phyloP scores from a whole-genome alignment of 2,888 invertebrate species.

The Andrena camellia region DNA sequence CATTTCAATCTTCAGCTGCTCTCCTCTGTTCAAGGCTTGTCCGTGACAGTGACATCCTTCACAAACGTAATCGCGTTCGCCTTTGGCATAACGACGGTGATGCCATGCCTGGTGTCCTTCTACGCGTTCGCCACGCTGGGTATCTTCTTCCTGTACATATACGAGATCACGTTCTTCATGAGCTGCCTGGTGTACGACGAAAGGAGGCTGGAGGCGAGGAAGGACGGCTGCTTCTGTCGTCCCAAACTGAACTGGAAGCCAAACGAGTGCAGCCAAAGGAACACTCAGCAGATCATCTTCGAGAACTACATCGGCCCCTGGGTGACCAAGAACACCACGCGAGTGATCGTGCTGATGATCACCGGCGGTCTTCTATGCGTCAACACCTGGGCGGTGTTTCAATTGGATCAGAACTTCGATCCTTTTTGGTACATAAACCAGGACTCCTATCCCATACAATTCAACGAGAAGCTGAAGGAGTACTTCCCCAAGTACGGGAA shows the following conservation, averaged over 20 bases:
- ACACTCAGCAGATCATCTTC: constrained; percentile 83
- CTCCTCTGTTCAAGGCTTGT: constrained; percentile 77
- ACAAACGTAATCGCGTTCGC: constrained; percentile 86
- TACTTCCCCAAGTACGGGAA: constrained; percentile 83
- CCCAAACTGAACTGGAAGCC: constrained; percentile 81
- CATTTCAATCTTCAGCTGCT: background rate
- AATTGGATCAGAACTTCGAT: constrained; percentile 83
- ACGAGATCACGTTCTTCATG: constrained; percentile 85
- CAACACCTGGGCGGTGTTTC: constrained; percentile 81
- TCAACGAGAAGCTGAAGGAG: constrained; percentile 79
- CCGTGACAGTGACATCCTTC: constrained; percentile 86
- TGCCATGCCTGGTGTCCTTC: constrained; percentile 86
- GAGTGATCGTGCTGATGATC: constrained; percentile 81
- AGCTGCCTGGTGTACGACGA: constrained; percentile 86
- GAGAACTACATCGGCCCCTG: constrained; percentile 83
- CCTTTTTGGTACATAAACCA: constrained; percentile 83
- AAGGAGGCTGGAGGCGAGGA: constrained; percentile 79
- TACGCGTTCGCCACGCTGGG: constrained; percentile 86
- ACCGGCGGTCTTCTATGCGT: constrained; percentile 79
- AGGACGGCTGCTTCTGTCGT: constrained; percentile 81
- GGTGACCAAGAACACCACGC: constrained; percentile 82
- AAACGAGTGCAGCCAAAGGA: constrained; percentile 83
- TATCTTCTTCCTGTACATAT: constrained; percentile 85
- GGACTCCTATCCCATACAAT: constrained; percentile 82
- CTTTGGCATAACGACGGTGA: constrained; percentile 86